These are phyloP conservation scores for Megalops cyprinoides DNA, from an alignment of 2,797 vertebrate species.

Conservation along the genomic window DNA sequence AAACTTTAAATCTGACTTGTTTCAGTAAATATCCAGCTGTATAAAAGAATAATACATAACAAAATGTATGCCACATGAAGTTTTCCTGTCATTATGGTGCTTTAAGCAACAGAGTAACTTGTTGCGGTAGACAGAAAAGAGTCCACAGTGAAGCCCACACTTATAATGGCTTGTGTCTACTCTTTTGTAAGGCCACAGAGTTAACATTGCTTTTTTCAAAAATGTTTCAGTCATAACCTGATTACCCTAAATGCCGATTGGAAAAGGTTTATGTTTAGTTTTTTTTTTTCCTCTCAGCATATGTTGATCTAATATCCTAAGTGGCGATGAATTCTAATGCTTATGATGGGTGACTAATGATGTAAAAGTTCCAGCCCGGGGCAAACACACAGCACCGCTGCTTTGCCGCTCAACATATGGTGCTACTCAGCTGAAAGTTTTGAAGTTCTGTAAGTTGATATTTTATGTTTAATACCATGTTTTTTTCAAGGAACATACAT, in stretches of 20 bases:
- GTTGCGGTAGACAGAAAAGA: no score
- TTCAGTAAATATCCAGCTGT: not conserved
- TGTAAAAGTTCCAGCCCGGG: conserved; percentile 30
- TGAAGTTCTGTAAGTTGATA: conserved; percentile 15
- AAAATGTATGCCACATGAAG: no score
- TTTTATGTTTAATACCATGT: conserved; percentile 7
- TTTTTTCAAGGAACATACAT: not conserved
- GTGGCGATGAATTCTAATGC: not conserved
- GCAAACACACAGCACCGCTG: conserved; percentile 23
- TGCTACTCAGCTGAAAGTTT: conserved; percentile 28
- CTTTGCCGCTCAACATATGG: conserved; percentile 23
- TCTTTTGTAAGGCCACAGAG: no score
- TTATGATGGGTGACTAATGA: conserved; percentile 32
- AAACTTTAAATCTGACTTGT: no score
- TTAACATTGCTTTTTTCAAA: not conserved
- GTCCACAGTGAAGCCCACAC: no score
- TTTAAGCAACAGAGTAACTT: not conserved
- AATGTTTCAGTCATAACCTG: not conserved
- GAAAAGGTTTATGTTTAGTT: not conserved
- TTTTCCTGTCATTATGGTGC: no score
- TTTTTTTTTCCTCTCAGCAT: not conserved
- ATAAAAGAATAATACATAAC: not conserved
- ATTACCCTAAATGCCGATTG: not conserved
- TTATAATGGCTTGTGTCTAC: no score
- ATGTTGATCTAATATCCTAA: not conserved